Evolutionary conservation across 1,140 invertebrate genomes (phyloP).

Genomic region (Cyphomyrmex costatus): DNA sequence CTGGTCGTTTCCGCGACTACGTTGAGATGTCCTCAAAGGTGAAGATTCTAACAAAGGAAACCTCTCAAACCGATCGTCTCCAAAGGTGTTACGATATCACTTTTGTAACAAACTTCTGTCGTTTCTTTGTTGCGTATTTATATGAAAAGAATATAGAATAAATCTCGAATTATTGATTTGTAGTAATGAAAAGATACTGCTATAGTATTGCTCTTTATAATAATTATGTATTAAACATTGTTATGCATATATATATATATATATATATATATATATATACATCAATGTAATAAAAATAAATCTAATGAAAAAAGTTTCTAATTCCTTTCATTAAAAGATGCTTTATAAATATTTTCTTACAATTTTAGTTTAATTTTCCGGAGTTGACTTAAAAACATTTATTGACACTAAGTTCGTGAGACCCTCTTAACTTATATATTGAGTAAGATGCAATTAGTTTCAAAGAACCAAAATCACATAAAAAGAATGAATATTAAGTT

Average conservation of each 20-base stretch:
- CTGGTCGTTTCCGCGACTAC: conserved; percentile 59
- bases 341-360: neutral
- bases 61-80: conserved; percentile 43
- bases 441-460: no score
- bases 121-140: conserved; percentile 21
- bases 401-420: no score
- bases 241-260: neutral
- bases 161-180: neutral
- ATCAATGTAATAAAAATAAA: neutral
- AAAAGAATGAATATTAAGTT: no score
- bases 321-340: neutral
- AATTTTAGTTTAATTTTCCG: neutral
- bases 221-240: neutral
- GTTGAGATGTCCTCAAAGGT: conserved; percentile 63
- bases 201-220: neutral
- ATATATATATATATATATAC: neutral
- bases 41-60: conserved; percentile 63
- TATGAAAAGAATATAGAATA: neutral
- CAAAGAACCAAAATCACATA: no score
- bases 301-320: neutral
- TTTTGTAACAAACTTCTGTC: conserved; percentile 45
- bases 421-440: no score
- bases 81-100: conserved; percentile 51
- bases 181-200: neutral
- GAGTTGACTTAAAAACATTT: no score